phyloP scores from a whole-genome alignment of 2,113 vertebrate genomes.

The Galeopterus variegatus region DNA sequence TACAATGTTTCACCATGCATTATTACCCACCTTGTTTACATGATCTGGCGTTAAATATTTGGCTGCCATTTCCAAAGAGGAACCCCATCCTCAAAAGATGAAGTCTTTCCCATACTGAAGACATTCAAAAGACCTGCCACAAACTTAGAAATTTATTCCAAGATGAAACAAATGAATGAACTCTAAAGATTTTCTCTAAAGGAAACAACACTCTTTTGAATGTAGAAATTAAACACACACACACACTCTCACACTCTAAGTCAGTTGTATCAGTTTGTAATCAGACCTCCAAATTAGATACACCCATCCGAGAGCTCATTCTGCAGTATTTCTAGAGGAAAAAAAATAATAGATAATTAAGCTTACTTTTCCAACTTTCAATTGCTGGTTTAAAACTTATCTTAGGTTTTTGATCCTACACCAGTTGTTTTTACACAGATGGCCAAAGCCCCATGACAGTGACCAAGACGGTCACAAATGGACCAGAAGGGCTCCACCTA shows the following conservation, averaged over 20 bases:
- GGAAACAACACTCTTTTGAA: conserved; percentile 14
- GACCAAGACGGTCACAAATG: neutral
- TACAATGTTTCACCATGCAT: neutral
- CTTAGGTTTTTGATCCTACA: neutral
- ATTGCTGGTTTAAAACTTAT: conserved; percentile 11
- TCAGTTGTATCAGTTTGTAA: neutral
- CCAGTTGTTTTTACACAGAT: neutral
- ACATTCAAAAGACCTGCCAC: neutral
- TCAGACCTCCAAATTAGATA: conserved; percentile 3
- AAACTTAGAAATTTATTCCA: conserved; percentile 19
- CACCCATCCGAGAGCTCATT: neutral
- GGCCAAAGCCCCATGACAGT: neutral
- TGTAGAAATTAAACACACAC: conserved; percentile 9
- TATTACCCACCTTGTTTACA: neutral
- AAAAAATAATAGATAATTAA: neutral
- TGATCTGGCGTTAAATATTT: neutral
- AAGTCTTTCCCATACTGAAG: neutral
- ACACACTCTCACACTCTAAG: neutral
- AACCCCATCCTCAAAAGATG: neutral
- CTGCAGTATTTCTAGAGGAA: neutral
- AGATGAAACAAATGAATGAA: conserved; percentile 32
- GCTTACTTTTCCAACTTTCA: neutral
- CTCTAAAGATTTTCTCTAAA: conserved; percentile 54
- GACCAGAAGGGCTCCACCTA: neutral
- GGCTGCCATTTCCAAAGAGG: neutral